Evolutionary conservation across 2,888 invertebrate genomes (phyloP).

Genomic region (Notodonta ziczac): DNA sequence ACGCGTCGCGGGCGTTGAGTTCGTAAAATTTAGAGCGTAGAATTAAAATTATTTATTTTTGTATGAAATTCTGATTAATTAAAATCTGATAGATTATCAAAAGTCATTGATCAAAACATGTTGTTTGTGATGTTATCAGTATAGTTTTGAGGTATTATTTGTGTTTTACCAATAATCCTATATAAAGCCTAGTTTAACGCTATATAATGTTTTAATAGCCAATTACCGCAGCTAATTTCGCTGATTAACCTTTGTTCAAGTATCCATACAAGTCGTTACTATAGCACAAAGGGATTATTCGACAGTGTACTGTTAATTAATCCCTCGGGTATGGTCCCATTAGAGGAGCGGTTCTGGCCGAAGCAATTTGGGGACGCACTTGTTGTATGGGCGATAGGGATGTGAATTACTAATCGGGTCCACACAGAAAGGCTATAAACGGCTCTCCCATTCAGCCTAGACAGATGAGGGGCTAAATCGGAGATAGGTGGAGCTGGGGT

Average conservation of each 20-base stretch:
- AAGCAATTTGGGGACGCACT: slow-evolving; percentile 28
- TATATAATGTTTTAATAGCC: slow-evolving; percentile 35
- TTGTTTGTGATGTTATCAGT: too few relatives aligned
- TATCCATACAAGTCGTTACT: slow-evolving; percentile 36
- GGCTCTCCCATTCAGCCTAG: slow-evolving; percentile 33
- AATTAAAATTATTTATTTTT: too few relatives aligned
- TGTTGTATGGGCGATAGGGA: slow-evolving; percentile 32
- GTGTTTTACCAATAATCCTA: not conserved
- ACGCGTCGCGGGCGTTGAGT: too few relatives aligned
- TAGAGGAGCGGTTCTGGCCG: slow-evolving; percentile 49
- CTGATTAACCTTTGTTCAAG: slow-evolving; percentile 36
- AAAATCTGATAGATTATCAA: too few relatives aligned
- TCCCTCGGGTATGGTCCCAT: slow-evolving; percentile 57
- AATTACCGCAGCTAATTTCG: slow-evolving; percentile 49
- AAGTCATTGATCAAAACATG: too few relatives aligned
- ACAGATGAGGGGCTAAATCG: slow-evolving; percentile 50
- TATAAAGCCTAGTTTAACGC: not conserved
- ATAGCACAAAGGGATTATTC: slow-evolving; percentile 57
- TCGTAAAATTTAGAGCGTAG: too few relatives aligned
- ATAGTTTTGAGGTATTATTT: too few relatives aligned
- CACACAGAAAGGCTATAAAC: slow-evolving; percentile 45
- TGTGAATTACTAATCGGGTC: slow-evolving; percentile 41
- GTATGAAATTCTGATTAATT: too few relatives aligned
- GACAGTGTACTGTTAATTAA: slow-evolving; percentile 64
- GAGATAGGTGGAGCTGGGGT: slow-evolving; percentile 51